These are phyloP conservation scores for Pangasius sanitwongsei DNA, from an alignment of 2,797 vertebrate genomes.

Conservation along the genomic window DNA sequence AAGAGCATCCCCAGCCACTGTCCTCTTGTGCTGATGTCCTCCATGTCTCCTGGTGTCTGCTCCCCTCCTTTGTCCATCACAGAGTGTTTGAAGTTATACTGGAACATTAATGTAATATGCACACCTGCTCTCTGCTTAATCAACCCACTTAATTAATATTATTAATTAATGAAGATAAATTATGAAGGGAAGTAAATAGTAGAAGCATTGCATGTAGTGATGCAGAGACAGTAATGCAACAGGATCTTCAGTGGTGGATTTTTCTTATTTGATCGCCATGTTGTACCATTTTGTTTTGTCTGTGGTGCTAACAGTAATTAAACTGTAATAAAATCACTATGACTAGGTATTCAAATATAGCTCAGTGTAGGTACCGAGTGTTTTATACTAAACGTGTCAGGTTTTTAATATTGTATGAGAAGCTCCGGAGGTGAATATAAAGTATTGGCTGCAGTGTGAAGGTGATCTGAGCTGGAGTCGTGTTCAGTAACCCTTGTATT, in stretches of 20 bases:
- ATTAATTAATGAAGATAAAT: background rate
- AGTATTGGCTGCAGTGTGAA: slow-evolving; percentile 21
- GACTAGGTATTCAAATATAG: background rate
- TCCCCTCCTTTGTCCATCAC: slow-evolving; percentile 26
- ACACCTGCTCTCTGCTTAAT: slow-evolving; percentile 8
- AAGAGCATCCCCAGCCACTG: background rate
- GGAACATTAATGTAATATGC: slow-evolving; percentile 3
- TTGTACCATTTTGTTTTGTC: background rate
- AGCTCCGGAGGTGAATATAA: slow-evolving; percentile 2
- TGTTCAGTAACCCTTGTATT: slow-evolving; percentile 17
- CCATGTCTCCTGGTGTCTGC: slow-evolving; percentile 19
- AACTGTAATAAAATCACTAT: background rate
- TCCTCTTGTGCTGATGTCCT: background rate
- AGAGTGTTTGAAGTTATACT: slow-evolving; percentile 60
- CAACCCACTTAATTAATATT: background rate
- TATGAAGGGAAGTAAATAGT: background rate
- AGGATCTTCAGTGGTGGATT: background rate
- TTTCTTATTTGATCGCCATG: background rate
- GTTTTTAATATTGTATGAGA: background rate
- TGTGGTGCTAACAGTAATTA: background rate
- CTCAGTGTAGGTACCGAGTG: background rate
- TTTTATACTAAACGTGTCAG: background rate
- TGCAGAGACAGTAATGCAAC: background rate
- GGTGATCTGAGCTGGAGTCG: slow-evolving; percentile 1
- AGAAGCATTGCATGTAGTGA: background rate